Evolutionary conservation across 2,797 vertebrate genomes (phyloP), one percentile per base, ranked within the genome.

Genomic region (Microchirus variegatus): DNA sequence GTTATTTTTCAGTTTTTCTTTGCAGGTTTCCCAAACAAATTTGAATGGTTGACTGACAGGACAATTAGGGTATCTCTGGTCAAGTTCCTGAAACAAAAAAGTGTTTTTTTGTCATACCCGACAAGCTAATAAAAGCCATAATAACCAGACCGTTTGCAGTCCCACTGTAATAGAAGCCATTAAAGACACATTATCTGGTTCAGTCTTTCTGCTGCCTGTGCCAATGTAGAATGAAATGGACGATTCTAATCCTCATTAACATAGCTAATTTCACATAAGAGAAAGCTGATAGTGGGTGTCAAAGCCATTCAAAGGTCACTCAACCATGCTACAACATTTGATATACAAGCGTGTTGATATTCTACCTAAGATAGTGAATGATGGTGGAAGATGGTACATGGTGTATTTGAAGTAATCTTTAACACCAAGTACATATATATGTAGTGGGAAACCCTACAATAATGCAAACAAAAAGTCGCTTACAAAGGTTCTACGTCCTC

Each of bases 221-320:
- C 77, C 11, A 63, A 70, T 75, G 82, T 67, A 22, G 69, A 77
- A 76, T 81, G 83, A 89, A 89, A 89, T 88, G 87, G 81, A 48
- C 83, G 83, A 70, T 86, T 82, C 80, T 89, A 81, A 90, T 89
- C 70, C 71, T 79, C 82, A 86, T 90, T 87, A 89, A 81, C 79
- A 81, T 71, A 66, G 75, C 82, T 86, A 84, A 89, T 90, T 89
- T 87, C 79, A 87, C 83, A 81, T 74, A 50, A 81, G 81, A 77
- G 75, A 73, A 73, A 79, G 82, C 77, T 86, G 82, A 83, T 78
- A 66, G 81, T 56, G 74, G 72, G 52, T 81, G 85, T 84, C 85
- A 80, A 80, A 85, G 67, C 50, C 71, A 71, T 63, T 87, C 78
- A 84, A 84, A 80, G 83, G 83, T 85, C 82, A 76, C 31, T 54